Conservation (phyloP, 2,888 invertebrate species). For the Thymelicus acteon region DNA sequence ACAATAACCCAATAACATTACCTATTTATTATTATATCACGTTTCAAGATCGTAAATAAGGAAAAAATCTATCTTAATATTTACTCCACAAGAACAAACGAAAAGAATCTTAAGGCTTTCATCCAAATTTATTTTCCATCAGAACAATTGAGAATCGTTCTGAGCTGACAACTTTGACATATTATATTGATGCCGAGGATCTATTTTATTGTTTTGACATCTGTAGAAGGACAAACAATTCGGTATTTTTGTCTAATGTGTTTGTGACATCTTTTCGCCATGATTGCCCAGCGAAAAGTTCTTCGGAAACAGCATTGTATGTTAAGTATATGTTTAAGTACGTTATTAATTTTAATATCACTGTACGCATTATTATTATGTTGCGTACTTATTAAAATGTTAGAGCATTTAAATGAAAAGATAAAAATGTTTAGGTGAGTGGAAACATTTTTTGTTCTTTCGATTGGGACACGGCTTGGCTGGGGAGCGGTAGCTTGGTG, state of each 20-base stretch:
- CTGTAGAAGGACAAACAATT: constrained; percentile 12
- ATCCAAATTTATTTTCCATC: constrained; percentile 17
- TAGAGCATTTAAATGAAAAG: no score
- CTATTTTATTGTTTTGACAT: constrained; percentile 8
- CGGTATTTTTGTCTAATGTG: neutral
- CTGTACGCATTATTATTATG: no score
- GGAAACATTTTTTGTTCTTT: no score
- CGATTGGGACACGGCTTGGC: no score
- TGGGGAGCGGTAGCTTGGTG: no score
- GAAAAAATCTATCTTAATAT: neutral
- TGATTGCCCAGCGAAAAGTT: neutral
- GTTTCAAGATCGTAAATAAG: neutral
- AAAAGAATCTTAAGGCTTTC: neutral
- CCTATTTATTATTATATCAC: no score
- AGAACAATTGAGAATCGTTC: constrained; percentile 6
- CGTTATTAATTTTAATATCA: no score
- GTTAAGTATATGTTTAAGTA: no score
- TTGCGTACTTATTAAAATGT: no score
- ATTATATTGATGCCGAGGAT: constrained; percentile 20
- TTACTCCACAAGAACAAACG: neutral
- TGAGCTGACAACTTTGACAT: constrained; percentile 27
- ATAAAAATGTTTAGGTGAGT: no score
- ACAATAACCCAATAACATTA: no score
- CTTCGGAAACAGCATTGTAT: no score
- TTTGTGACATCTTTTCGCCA: neutral